phyloP scores from a whole-genome alignment of 2,888 invertebrate species.

The Cacoxenus indagator region DNA sequence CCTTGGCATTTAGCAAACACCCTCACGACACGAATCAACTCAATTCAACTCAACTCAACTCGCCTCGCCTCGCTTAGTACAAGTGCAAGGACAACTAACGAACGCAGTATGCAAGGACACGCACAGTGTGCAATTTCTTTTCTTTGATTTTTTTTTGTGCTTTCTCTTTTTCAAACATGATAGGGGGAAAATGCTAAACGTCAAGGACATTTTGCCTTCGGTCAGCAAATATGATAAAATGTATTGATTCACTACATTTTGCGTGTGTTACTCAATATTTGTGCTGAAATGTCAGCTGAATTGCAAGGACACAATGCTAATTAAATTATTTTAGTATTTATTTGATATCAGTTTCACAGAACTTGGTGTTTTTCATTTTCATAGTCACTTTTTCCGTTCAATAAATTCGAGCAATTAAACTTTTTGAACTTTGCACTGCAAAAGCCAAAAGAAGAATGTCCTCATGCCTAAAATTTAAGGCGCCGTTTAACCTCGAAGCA shows the following conservation, averaged over 20 bases:
- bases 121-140: not conserved
- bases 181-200: not conserved
- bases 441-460: not conserved
- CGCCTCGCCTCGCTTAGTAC: not conserved
- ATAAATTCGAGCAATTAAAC: conserved; percentile 39
- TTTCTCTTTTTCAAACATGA: not conserved
- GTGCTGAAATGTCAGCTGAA: no score
- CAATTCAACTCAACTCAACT: not conserved
- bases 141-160: not conserved
- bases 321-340: no score
- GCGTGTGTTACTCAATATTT: no score
- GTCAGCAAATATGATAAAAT: no score
- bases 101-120: not conserved
- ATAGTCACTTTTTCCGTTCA: no score
- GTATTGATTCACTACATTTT: no score
- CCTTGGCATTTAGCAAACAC: conserved; percentile 16
- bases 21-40: no score
- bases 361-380: no score
- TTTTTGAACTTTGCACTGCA: not conserved
- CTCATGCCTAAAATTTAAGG: conserved; percentile 28
- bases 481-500: conserved; percentile 49
- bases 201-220: not conserved
- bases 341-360: no score
- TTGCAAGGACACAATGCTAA: no score
- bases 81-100: conserved; percentile 5